Conservation (phyloP, 1,140 invertebrate species). For the Tetragnatha versicolor region DNA sequence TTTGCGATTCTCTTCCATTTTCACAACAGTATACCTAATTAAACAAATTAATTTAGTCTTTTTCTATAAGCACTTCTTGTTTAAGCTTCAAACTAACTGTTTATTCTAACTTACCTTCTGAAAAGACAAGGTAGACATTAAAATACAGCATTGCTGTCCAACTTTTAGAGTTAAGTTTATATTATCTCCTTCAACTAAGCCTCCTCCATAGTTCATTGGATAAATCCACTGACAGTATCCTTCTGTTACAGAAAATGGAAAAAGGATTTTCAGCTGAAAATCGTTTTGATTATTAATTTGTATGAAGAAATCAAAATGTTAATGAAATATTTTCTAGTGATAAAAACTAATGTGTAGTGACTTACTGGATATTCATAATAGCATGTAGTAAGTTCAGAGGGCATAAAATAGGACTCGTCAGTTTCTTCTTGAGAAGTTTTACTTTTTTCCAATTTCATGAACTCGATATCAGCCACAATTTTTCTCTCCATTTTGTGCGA, state of each 20-base stretch:
- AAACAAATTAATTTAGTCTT: too few relatives aligned
- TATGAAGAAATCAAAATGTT: neutral
- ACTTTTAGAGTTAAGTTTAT: conserved; percentile 14
- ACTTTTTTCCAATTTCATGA: neutral
- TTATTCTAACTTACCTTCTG: conserved; percentile 41
- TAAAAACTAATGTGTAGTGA: too few relatives aligned
- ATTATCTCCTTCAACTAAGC: conserved; percentile 45
- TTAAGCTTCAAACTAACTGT: too few relatives aligned
- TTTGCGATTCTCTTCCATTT: conserved; percentile 28
- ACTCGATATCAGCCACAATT: neutral
- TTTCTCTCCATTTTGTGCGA: conserved; percentile 32
- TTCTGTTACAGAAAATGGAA: conserved; percentile 19
- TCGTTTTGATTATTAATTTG: too few relatives aligned
- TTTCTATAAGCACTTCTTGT: too few relatives aligned
- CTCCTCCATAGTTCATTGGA: conserved; percentile 44
- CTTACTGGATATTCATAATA: conserved; percentile 49
- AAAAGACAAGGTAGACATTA: conserved; percentile 38
- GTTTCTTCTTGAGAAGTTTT: neutral
- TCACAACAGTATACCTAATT: conserved; percentile 40
- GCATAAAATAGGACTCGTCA: neutral
- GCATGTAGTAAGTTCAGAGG: conserved; percentile 1
- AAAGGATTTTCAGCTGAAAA: conserved; percentile 45
- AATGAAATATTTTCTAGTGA: too few relatives aligned
- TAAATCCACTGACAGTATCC: conserved; percentile 43
- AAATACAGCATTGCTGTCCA: conserved; percentile 15